These are phyloP conservation scores for Dromius quadrimaculatus DNA, from an alignment of 2,888 invertebrate species.

Conservation along the genomic window DNA sequence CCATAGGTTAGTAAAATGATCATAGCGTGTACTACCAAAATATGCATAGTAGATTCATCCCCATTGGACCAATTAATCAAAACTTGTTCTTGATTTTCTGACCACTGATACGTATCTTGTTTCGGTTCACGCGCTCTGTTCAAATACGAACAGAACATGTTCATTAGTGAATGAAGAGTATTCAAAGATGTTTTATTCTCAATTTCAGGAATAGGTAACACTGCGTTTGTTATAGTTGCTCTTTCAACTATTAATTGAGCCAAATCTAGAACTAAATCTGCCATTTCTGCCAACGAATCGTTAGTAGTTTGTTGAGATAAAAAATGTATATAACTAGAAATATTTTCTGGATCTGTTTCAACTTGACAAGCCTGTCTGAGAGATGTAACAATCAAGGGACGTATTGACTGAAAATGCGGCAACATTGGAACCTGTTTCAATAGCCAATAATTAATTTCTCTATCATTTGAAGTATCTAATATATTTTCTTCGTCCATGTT, in stretches of 20 bases:
- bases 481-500: constrained; percentile 10
- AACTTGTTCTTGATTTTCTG: constrained; percentile 81
- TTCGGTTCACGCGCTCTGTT: constrained; percentile 76
- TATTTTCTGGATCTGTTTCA: constrained; percentile 87
- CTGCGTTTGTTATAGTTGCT: constrained; percentile 85
- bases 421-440: constrained; percentile 68
- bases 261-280: constrained; percentile 82
- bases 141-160: constrained; percentile 81
- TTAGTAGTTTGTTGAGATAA: constrained; percentile 80
- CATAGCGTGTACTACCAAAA: constrained; percentile 86
- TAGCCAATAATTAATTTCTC: constrained; percentile 60
- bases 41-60: constrained; percentile 81
- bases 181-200: constrained; percentile 63
- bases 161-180: constrained; percentile 78
- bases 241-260: constrained; percentile 93
- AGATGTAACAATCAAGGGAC: constrained; percentile 65
- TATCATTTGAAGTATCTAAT: neutral
- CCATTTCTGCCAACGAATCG: constrained; percentile 75
- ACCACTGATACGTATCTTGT: constrained; percentile 74
- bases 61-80: constrained; percentile 82
- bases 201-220: constrained; percentile 74
- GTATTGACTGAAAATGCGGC: constrained; percentile 60
- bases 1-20: constrained; percentile 84
- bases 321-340: constrained; percentile 88
- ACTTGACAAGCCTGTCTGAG: constrained; percentile 90